Evolutionary conservation across 2,113 vertebrate genomes (phyloP).

Genomic region (Heterotis niloticus): DNA sequence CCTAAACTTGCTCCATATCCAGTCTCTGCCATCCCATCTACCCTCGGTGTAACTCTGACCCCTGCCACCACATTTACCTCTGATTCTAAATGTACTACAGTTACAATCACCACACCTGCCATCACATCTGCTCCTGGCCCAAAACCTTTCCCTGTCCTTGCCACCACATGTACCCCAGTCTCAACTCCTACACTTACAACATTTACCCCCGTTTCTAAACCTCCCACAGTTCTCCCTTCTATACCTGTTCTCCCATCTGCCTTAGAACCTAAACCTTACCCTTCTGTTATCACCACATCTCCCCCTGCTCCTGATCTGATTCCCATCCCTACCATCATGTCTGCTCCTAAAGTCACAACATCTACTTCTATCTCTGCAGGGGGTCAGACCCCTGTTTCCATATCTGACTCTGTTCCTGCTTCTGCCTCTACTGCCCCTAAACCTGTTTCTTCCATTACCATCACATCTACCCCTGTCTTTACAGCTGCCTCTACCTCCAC

Average conservation of each 20-base stretch:
- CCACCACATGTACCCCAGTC: neutral
- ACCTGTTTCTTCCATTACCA: neutral
- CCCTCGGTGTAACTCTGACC: conserved; percentile 37
- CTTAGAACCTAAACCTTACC: neutral
- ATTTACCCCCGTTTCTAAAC: neutral
- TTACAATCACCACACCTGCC: neutral
- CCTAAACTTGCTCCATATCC: conserved; percentile 48
- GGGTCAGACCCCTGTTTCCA: neutral
- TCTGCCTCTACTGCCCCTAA: conserved; percentile 10
- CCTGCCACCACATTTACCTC: conserved; percentile 24
- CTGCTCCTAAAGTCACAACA: conserved; percentile 35
- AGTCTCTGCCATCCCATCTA: conserved; percentile 35
- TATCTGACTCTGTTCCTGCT: conserved; percentile 31
- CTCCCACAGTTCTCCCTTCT: neutral
- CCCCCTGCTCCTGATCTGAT: conserved; percentile 15
- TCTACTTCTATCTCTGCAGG: conserved; percentile 14
- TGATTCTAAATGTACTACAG: conserved; percentile 33
- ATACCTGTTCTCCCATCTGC: neutral
- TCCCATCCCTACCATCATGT: conserved; percentile 3
- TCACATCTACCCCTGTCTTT: neutral
- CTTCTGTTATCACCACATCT: conserved; percentile 25
- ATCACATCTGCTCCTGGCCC: neutral
- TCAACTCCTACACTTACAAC: conserved; percentile 27
- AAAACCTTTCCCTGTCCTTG: neutral
- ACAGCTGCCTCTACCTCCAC: neutral